Evolutionary conservation across 2,888 invertebrate genomes (phyloP).

Genomic region (Euplexia lucipara): DNA sequence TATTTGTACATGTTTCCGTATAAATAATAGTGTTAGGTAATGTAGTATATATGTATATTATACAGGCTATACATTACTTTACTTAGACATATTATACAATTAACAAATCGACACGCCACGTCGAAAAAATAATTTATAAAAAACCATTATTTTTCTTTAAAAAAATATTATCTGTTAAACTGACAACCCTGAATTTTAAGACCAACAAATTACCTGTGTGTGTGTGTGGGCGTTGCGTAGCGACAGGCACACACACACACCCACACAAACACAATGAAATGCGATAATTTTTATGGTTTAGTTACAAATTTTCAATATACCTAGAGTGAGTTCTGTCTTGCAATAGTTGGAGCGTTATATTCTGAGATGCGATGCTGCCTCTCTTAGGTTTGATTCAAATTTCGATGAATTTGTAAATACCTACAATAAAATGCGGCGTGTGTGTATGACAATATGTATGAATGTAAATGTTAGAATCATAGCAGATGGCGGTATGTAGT

Average conservation of each 20-base stretch:
- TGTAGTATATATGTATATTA: too few relatives aligned
- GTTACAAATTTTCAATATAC: slow-evolving; percentile 64
- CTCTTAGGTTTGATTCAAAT: not conserved
- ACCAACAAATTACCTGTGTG: slow-evolving; percentile 66
- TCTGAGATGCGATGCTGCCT: not conserved
- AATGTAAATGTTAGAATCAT: too few relatives aligned
- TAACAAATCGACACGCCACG: not conserved
- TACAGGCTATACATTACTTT: too few relatives aligned
- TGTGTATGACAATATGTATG: too few relatives aligned
- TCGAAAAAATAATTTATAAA: not conserved
- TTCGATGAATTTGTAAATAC: not conserved
- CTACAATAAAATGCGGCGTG: too few relatives aligned
- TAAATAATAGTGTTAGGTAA: too few relatives aligned
- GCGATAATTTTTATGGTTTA: slow-evolving; percentile 68
- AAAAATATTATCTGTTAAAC: slow-evolving; percentile 8
- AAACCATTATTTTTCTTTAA: slow-evolving; percentile 10
- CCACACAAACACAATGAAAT: slow-evolving; percentile 35
- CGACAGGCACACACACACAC: slow-evolving; percentile 39
- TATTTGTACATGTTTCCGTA: too few relatives aligned
- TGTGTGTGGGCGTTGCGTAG: slow-evolving; percentile 58
- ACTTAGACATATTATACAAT: not conserved
- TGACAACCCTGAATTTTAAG: slow-evolving; percentile 72
- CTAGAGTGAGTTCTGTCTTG: slow-evolving; percentile 36
- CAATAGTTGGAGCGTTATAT: not conserved
- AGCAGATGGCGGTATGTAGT: too few relatives aligned